Base-by-base conservation (phyloP, 2,888 invertebrate genomes). In the Cantharis rustica region DNA sequence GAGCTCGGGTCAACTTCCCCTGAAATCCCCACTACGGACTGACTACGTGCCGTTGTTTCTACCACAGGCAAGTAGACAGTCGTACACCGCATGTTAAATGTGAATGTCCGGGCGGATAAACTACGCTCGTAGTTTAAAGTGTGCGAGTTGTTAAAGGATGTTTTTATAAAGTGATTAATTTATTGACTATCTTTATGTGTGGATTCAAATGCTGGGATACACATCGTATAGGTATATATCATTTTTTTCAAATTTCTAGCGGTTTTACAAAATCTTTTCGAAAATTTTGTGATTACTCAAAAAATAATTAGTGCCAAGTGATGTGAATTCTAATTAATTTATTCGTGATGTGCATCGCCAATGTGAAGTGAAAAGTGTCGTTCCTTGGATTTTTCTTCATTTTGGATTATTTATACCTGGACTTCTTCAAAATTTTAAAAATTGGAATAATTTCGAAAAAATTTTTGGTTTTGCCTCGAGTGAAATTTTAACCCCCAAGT, bases 201-300 rank as follows among this genome's bases (percentile, higher is more conserved):
- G 89, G 90, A 89, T 89, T 90, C 91, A 90, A 91, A 92, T 91
- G 90, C 90, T 92, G 91, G 92, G 92, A 90, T 91, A 92, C 90
- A 92, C 92, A 90, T 89, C 90, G 88, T 92, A 91, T 90, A 91
- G 90, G 90, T 90, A 90, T 88, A 80, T 84, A 79, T 80, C 63
- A 80, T 73, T 77, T 75, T 74, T 61, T 71, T 71, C 11, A 72
- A 69, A 69, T 69, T 81, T 76, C 73, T 47, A 66, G 68, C 31
- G 26, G 15, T 27, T 71, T 64, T 64, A 1, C 63, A 31, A 71
- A 27, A 27, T 27, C 26, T 27, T 13, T 13, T 27, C 15, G 3
- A 64, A 66, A 66, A 66, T 17, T 20, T n/a, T 64, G 71, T 71
- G 63, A 62, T 71, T 26, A 69, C 69, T 16, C 16, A 31, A n/a